Conservation (phyloP, 35 echinoderm and acorn worm species). For the Ophiothrix spiculata region DNA sequence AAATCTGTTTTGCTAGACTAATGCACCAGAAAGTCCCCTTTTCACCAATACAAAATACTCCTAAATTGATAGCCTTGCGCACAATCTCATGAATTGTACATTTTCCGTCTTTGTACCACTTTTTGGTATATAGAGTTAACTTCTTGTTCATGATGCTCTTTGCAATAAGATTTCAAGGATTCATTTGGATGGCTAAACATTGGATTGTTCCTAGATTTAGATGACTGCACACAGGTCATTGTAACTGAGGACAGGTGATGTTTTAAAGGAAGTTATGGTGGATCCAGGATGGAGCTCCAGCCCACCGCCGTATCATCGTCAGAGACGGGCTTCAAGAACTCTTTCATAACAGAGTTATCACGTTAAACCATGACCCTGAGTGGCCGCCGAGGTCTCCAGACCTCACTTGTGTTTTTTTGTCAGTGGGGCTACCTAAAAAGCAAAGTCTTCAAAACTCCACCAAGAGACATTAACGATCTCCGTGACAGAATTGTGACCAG, state of each 20-base stretch:
- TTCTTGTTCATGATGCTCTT: background rate
- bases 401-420: too few relatives aligned
- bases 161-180: too few relatives aligned
- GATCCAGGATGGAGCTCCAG: too few relatives aligned
- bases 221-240: background rate
- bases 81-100: background rate
- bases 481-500: too few relatives aligned
- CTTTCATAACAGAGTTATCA: too few relatives aligned
- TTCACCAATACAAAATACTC: background rate
- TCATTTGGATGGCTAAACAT: background rate
- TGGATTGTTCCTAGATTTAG: background rate
- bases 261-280: background rate
- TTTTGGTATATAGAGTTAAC: background rate
- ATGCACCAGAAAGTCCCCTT: background rate
- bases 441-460: too few relatives aligned
- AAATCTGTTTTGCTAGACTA: background rate
- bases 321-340: too few relatives aligned
- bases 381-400: too few relatives aligned
- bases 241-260: background rate
- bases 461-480: too few relatives aligned
- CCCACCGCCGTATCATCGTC: too few relatives aligned
- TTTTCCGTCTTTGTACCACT: background rate
- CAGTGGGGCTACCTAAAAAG: too few relatives aligned
- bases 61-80: background rate
- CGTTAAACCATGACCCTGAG: too few relatives aligned